Evolutionary conservation across 2,888 invertebrate genomes (phyloP).

Genomic region (Lamellibrachia columna): DNA sequence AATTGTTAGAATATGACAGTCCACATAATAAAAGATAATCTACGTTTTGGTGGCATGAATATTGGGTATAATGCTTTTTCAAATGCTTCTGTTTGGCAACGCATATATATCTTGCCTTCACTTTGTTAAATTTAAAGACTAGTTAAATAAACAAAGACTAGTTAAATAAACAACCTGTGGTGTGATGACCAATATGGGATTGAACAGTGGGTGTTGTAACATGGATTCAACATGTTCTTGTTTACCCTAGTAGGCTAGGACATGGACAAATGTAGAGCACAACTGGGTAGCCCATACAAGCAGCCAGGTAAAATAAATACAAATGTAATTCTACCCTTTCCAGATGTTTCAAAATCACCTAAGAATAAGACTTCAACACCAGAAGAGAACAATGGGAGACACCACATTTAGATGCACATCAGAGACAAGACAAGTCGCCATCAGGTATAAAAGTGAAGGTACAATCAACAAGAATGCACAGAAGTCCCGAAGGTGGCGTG

Average conservation of each 20-base stretch:
- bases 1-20: neutral
- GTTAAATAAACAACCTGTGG: too few relatives aligned
- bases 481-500: neutral
- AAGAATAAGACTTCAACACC: neutral
- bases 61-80: neutral
- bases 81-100: neutral
- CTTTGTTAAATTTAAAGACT: too few relatives aligned
- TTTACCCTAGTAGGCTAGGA: neutral
- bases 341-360: neutral
- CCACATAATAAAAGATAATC: neutral
- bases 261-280: too few relatives aligned
- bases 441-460: neutral
- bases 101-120: neutral
- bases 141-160: too few relatives aligned
- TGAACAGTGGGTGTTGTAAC: neutral
- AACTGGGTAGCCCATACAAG: too few relatives aligned
- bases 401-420: neutral
- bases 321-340: constrained; percentile 12
- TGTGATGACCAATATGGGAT: too few relatives aligned
- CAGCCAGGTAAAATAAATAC: neutral
- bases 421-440: neutral
- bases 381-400: neutral
- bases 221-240: neutral
- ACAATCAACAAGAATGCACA: neutral
- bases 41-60: too few relatives aligned